Evolutionary conservation across 2,113 vertebrate species (phyloP), one percentile per base, ranked within the genome.

Genomic region (Suricata suricatta): DNA sequence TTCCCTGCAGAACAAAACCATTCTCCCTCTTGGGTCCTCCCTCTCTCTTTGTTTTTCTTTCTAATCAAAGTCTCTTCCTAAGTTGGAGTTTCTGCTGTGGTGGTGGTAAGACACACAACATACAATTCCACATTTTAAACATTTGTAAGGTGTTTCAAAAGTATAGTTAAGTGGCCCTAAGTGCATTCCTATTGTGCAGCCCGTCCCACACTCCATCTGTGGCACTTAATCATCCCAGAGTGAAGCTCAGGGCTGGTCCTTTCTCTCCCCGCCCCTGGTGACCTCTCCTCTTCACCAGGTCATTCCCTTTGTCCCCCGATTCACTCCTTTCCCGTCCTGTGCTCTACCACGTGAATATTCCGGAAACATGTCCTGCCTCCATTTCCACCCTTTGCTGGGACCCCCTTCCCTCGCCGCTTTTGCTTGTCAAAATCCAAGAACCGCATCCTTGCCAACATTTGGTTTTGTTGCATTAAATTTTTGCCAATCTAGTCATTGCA

Each of bases 211-310:
- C 8, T 19, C 17, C 38, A 21, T 21, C 27, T 27, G 31, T 27
- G 33, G 60, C 41, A 6, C 12, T 17, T 47, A 50, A 4, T 66
- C 14, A 50, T 54, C 29, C 13, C 27, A 72, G 38, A 64, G 17
- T 29, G 64, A 33, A 93, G 16, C 52, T 47, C 69, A 54, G 68
- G 3, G 3, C 16, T 3, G 1, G 47, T 81, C 14, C 31, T 5
- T 14, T 3, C 4, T 29, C 21, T 9, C 66, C 60, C 29, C 0
- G 2, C 41, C 27, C 41, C 44, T 25, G 13, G n/a, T 1, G 29
- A 31, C 52, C 33, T 35, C 27, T 47, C 54, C 44, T 31, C 72
- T 71, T 60, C 77, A 33, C 31, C 14, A 29, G 15, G 52, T 76
- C 63, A 16, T 13, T 19, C 9, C 27, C 10, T 84, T 89, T 77